Base-by-base conservation (phyloP, 2,797 vertebrate genomes). In the Chlorospingus semifuscus region DNA sequence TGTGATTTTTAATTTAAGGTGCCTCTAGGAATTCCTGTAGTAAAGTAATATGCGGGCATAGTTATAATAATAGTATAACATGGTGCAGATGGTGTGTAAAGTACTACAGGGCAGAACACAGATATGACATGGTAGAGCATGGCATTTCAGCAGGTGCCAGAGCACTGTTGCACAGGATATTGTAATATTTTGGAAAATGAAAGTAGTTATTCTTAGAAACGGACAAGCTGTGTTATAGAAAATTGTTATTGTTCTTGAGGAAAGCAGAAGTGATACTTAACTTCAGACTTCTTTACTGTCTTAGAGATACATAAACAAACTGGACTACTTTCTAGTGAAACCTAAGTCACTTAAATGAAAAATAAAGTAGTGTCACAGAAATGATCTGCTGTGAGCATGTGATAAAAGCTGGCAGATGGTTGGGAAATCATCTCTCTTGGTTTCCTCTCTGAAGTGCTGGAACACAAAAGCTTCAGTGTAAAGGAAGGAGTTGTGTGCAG, bases 251-350 rank as follows among this genome's bases (percentile, higher is more conserved):
- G 42, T 87, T 91, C 49, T 75, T 70, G 61, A 85, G 59, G 81
- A 91, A 96, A 95, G 79, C 93, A 89, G 94, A 96, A 95, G 91
- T 89, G 95, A 94, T 92, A 93, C 93, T 89, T 69, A 41, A n/a
- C n/a, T 92, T 91, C n/a, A 89, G 30, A 16, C 22, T 24, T 13
- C 44, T 88, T 89, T 55, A 32, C 46, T 75, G 1, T 55, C 59
- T 78, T 85, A 83, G 79, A 80, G 50, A 23, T 23, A 21, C 0
- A 1, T 77, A 85, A 93, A 89, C 60, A 92, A 87, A 41, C 47
- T 47, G 46, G 27, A 19, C 74, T 69, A 41, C 89, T 94, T 94
- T 95, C 93, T 92, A 92, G 71, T 85, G 85, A 93, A 93, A 74
- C 14, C 18, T 29, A n/a, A 47, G 34, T 80, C 20, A 29, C 24